These are phyloP conservation scores for Psittacula cyanocephala DNA, from an alignment of 2,113 vertebrate genomes.

Conservation along the genomic window DNA sequence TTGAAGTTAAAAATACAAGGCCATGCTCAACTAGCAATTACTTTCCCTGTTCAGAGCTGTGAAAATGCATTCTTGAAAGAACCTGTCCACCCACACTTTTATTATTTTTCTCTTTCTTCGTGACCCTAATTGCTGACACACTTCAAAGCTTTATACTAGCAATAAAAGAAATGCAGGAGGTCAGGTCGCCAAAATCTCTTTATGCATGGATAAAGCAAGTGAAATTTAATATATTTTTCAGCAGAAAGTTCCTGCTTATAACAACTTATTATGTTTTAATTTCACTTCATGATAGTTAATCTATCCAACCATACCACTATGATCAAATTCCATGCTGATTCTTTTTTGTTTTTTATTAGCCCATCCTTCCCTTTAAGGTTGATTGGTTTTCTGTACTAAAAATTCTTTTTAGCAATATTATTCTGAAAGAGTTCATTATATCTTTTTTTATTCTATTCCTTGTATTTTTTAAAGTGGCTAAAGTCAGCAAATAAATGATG, in stretches of 20 bases:
- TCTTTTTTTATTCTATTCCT: neutral
- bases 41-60: neutral
- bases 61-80: slow-evolving; percentile 2
- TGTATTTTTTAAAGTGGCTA: neutral
- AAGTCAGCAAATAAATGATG: neutral
- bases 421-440: neutral
- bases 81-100: slow-evolving; percentile 24
- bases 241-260: neutral
- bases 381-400: neutral
- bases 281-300: slow-evolving; percentile 43
- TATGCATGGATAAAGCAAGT: neutral
- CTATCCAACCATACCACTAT: neutral
- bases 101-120: slow-evolving; percentile 24
- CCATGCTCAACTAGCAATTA: neutral
- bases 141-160: slow-evolving; percentile 25
- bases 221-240: slow-evolving; percentile 1
- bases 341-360: slow-evolving; percentile 8
- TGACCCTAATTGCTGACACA: slow-evolving; percentile 23
- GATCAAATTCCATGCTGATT: neutral
- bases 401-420: neutral
- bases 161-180: slow-evolving; percentile 37
- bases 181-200: slow-evolving; percentile 30
- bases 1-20: slow-evolving; percentile 1
- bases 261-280: slow-evolving; percentile 22
- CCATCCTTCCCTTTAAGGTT: neutral